These are phyloP conservation scores for Neogobius melanostomus DNA, from an alignment of 2,113 vertebrate species.

Conservation along the genomic window DNA sequence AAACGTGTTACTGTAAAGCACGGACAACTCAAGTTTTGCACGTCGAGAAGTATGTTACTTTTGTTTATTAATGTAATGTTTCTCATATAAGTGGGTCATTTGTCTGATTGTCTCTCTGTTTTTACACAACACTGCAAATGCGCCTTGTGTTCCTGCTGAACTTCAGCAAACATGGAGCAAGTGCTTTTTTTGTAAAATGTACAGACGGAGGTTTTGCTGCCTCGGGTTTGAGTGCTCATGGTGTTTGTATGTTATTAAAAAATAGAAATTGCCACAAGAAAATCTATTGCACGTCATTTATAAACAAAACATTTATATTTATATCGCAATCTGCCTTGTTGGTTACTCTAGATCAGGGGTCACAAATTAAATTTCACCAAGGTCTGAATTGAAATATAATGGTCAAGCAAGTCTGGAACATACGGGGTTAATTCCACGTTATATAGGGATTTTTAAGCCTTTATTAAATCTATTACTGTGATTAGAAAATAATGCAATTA, in stretches of 20 bases:
- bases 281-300: conserved; percentile 28
- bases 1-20: conserved; percentile 42
- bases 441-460: no score
- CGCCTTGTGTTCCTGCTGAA: conserved; percentile 26
- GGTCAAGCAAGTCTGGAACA: no score
- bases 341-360: no score
- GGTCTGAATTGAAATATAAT: no score
- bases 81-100: background rate
- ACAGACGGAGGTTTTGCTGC: conserved; percentile 23
- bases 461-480: no score
- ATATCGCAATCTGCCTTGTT: conserved; percentile 32
- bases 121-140: background rate
- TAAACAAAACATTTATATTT: conserved; percentile 55
- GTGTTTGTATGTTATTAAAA: conserved; percentile 42
- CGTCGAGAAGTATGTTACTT: conserved; percentile 46
- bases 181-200: conserved; percentile 38
- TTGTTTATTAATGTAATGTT: conserved; percentile 37
- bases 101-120: background rate
- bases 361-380: no score
- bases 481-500: no score
- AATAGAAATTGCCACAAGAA: conserved; percentile 18
- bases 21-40: conserved; percentile 45
- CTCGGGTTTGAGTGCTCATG: conserved; percentile 29
- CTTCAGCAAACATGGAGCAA: conserved; percentile 21
- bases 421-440: no score